Evolutionary conservation across 2,797 vertebrate genomes (phyloP).

Genomic region (Kryptopterus vitreolus): DNA sequence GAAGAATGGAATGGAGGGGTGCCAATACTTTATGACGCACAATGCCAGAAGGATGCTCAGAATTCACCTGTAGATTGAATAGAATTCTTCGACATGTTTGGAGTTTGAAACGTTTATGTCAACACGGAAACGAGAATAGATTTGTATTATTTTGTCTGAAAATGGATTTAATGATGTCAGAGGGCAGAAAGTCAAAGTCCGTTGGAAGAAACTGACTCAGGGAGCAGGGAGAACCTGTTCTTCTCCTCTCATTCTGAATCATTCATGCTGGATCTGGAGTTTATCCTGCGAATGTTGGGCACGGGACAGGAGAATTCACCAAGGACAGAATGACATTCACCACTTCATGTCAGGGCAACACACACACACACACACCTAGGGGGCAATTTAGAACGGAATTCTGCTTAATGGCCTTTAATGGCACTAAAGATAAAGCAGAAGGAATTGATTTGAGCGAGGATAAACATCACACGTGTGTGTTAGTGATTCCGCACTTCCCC

Average conservation of each 20-base stretch:
- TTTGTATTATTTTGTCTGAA: neutral
- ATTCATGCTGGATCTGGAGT: neutral
- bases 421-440: neutral
- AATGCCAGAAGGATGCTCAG: neutral
- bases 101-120: neutral
- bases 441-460: neutral
- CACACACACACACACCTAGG: neutral
- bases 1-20: neutral
- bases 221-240: neutral
- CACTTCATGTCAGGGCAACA: neutral
- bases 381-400: neutral
- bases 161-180: neutral
- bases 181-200: neutral
- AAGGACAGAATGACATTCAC: neutral
- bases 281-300: neutral
- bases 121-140: neutral
- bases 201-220: neutral
- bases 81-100: neutral
- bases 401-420: neutral
- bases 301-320: neutral
- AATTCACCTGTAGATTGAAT: neutral
- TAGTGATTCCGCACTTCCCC: neutral
- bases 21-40: slow-evolving; percentile 5
- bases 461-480: neutral
- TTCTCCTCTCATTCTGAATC: neutral